Percentiles rank a stretch among this genome's conserved stretches.
phyloP scores from a whole-genome alignment of 2,888 invertebrate species.

The Polyommatus iphigenia region DNA sequence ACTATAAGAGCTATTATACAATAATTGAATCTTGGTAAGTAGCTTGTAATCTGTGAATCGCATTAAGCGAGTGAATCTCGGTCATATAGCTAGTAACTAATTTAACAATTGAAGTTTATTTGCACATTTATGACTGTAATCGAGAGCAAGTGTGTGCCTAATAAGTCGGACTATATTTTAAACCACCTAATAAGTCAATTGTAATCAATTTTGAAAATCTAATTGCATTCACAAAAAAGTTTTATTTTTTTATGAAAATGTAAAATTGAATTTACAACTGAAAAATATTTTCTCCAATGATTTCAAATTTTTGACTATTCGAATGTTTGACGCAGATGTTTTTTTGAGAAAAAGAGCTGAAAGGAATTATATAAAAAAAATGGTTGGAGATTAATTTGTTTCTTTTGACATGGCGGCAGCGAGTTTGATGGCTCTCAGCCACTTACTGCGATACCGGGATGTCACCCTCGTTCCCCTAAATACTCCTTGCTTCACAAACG shows the following conservation, averaged over 20 bases:
- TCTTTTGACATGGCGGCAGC: conserved; percentile 17
- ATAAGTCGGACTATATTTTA: too few species aligned
- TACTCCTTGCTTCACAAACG: not conserved
- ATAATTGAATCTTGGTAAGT: too few species aligned
- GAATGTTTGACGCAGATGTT: conserved; percentile 4
- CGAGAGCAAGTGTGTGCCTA: too few species aligned
- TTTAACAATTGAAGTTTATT: too few species aligned
- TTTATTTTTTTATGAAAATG: too few species aligned
- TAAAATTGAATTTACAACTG: not conserved
- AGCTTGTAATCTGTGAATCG: too few species aligned
- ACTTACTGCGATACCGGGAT: conserved; percentile 14
- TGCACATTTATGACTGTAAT: too few species aligned
- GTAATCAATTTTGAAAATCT: not conserved
- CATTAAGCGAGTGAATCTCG: too few species aligned
- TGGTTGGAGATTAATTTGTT: conserved; percentile 23
- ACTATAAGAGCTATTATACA: too few species aligned
- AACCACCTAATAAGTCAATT: too few species aligned
- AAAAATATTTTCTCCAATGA: not conserved
- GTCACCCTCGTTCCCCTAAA: conserved; percentile 18
- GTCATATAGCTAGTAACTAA: too few species aligned
- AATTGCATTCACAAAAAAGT: not conserved
- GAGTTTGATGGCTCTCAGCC: conserved; percentile 17
- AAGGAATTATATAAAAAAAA: conserved; percentile 8
- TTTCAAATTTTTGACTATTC: not conserved
- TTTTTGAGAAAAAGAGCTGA: conserved; percentile 8